Evolutionary conservation across 2,888 invertebrate species (phyloP).

Genomic region (Axea sp.): DNA sequence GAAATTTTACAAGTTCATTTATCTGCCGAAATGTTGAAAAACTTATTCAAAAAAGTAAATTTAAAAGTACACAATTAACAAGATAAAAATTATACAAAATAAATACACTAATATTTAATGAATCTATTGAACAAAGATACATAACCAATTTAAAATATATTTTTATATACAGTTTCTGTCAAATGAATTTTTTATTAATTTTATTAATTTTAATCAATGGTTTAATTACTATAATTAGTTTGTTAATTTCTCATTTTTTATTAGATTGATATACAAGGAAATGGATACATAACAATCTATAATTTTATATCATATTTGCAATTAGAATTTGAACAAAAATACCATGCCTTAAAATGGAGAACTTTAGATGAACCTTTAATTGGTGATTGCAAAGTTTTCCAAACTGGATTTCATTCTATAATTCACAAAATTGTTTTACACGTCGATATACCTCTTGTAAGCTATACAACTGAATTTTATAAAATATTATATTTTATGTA

Average conservation of each 20-base stretch:
- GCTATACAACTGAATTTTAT: too few relatives aligned
- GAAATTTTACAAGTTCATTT: slow-evolving; percentile 3
- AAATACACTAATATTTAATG: too few relatives aligned
- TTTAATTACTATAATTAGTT: too few relatives aligned
- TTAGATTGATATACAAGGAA: slow-evolving; percentile 3
- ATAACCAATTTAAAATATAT: too few relatives aligned
- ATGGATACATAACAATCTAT: slow-evolving; percentile 4
- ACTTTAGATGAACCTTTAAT: slow-evolving; percentile 23
- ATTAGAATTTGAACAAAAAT: slow-evolving; percentile 20
- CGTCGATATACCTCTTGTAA: slow-evolving; percentile 7
- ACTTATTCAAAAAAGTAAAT: slow-evolving; percentile 3
- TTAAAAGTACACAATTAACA: too few relatives aligned
- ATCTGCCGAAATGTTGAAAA: not conserved
- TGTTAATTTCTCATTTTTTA: too few relatives aligned
- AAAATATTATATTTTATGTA: too few relatives aligned
- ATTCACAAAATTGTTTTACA: slow-evolving; percentile 15
- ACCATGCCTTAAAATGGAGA: slow-evolving; percentile 10
- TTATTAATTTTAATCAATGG: too few relatives aligned
- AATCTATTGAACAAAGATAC: too few relatives aligned
- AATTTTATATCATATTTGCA: slow-evolving; percentile 20
- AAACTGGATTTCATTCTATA: not conserved
- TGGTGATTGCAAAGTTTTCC: not conserved
- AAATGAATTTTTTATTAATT: too few relatives aligned
- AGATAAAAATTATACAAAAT: too few relatives aligned
- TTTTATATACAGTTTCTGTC: not conserved